These are phyloP conservation scores for Drosophila lacertosa DNA, from an alignment of 1,140 invertebrate genomes.

Conservation along the genomic window DNA sequence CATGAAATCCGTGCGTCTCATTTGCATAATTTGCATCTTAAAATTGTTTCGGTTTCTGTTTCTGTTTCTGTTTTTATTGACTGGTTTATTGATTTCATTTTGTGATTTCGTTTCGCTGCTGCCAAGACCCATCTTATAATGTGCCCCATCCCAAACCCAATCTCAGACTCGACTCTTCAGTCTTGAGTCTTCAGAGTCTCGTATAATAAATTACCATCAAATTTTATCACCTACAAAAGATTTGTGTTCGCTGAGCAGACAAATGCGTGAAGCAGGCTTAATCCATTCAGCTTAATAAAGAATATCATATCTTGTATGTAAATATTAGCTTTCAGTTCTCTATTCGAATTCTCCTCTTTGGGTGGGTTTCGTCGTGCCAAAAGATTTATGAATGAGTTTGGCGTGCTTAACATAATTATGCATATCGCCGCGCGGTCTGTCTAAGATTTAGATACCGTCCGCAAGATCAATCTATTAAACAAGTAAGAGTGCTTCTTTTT, in stretches of 20 bases:
- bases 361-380: slow-evolving; percentile 35
- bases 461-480: slow-evolving; percentile 37
- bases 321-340: slow-evolving; percentile 34
- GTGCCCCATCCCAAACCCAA: neutral
- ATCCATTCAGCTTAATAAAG: slow-evolving; percentile 62
- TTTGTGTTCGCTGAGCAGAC: slow-evolving; percentile 14
- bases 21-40: slow-evolving; percentile 81
- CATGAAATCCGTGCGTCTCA: slow-evolving; percentile 65
- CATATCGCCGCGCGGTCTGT: slow-evolving; percentile 26
- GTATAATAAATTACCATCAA: slow-evolving; percentile 70
- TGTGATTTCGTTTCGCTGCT: slow-evolving; percentile 49
- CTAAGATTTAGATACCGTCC: slow-evolving; percentile 27
- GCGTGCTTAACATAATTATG: slow-evolving; percentile 71
- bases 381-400: slow-evolving; percentile 75
- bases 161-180: slow-evolving; percentile 1
- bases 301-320: slow-evolving; percentile 68
- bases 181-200: neutral
- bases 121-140: slow-evolving; percentile 10
- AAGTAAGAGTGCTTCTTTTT: slow-evolving; percentile 14
- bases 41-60: slow-evolving; percentile 70
- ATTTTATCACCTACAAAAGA: slow-evolving; percentile 77
- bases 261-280: slow-evolving; percentile 63
- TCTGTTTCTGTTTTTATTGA: slow-evolving; percentile 63
- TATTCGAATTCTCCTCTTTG: slow-evolving; percentile 16
- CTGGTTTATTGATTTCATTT: slow-evolving; percentile 80